A percentile compares a stretch with the other conserved stretches of the same genome.
These are phyloP conservation scores for Heterodera schachtii DNA, from an alignment of 1,140 invertebrate species.

Conservation along the genomic window DNA sequence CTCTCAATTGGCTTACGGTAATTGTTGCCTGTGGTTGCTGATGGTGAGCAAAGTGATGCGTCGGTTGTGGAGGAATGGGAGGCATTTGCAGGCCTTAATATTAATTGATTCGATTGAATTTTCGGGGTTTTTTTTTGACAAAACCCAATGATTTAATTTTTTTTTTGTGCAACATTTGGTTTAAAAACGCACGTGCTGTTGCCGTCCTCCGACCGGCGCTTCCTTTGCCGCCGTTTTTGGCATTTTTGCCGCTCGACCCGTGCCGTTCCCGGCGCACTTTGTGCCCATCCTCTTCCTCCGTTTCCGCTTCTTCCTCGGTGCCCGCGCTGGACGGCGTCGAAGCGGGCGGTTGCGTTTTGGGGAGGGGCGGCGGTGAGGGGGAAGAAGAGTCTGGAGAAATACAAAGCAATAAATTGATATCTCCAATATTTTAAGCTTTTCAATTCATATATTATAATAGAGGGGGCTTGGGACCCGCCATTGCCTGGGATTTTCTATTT, in stretches of 20 bases:
- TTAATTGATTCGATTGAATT: no score
- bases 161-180: background rate
- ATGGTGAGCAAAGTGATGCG: background rate
- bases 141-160: background rate
- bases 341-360: conserved; percentile 40
- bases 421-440: background rate
- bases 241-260: background rate
- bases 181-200: no score
- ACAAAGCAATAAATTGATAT: conserved; percentile 7
- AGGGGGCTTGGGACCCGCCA: no score
- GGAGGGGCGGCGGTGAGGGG: conserved; percentile 37
- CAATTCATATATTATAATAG: conserved; percentile 11
- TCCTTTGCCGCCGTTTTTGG: background rate
- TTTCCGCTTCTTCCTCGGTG: conserved; percentile 33
- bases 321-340: background rate
- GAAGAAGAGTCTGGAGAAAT: conserved; percentile 13
- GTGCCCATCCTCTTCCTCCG: background rate
- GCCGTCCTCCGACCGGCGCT: background rate
- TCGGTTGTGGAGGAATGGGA: background rate
- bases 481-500: no score
- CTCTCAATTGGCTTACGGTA: no score
- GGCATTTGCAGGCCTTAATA: background rate
- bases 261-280: background rate
- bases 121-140: background rate
- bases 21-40: background rate